Evolutionary conservation across 1,140 invertebrate species (phyloP), one percentile per base, ranked within the genome.

Genomic region (Heliconius eleuchia): DNA sequence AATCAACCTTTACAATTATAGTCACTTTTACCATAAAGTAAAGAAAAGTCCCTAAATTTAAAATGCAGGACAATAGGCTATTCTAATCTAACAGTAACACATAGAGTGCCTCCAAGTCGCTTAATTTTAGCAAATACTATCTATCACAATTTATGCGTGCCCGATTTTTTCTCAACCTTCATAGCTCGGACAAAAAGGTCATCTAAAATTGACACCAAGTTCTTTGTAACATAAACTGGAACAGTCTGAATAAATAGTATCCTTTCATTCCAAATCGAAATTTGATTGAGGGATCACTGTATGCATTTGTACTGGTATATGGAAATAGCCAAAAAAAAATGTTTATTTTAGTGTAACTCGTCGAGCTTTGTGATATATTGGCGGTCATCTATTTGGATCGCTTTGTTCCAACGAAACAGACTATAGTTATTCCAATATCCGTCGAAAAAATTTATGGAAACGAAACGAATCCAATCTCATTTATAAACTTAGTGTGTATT

Each of bases 331-430:
- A 52, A 78, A 77, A 80, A 78, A 80, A 78, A 80, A 78, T 80
- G 73, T 83, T 82, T 81, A 81, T 83, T 80, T 81, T 84, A 80
- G 80, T 73, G 80, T 76, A 82, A 84, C 78, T 82, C 82, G 77
- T 46, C 74, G 57, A 74, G 73, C 71, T 82, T 76, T 76, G 71
- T 80, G 79, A 80, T 76, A 73, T 80, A 80, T 73, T 9, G 60
- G 60, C 27, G 60, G 13, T 30, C 76, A 77, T 77, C 71, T 77
- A 55, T 77, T 77, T 55, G 70, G 27, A 46, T 55, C 70, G 70
- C 42, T 72, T 77, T 72, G 39, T 77, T 77, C 71, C 19, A 57
- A 72, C 70, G 50, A 70, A 72, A 60, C 30, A 46, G 27, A 39
- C 71, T n/a, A 72, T 37, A 46, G 55, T 71, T 73, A 73, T 73